phyloP scores from a whole-genome alignment of 2,113 vertebrate genomes.

The Pyrgilauda ruficollis region DNA sequence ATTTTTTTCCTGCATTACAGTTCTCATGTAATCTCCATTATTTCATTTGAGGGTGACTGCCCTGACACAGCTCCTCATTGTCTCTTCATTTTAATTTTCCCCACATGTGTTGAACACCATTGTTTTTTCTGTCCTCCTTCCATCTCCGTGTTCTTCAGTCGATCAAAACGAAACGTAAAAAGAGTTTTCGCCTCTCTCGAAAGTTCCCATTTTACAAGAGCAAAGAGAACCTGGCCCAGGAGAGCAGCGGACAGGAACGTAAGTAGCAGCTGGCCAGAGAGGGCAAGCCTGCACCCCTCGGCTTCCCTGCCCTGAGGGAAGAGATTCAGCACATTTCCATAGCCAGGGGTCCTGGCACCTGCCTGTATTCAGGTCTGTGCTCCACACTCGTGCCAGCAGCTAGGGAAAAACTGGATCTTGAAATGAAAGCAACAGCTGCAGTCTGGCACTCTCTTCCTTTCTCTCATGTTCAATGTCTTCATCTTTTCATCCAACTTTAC shows the following conservation, averaged over 20 bases:
- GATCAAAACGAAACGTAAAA: slow-evolving; percentile 99
- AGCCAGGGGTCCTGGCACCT: neutral
- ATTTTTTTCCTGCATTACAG: slow-evolving; percentile 75
- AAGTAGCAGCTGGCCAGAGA: slow-evolving; percentile 85
- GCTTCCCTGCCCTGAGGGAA: neutral
- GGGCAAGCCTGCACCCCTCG: neutral
- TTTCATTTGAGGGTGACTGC: slow-evolving; percentile 68
- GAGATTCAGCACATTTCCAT: neutral
- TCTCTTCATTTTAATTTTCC: slow-evolving; percentile 78
- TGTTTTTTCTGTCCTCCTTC: slow-evolving; percentile 76
- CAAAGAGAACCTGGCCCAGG: slow-evolving; percentile 99
- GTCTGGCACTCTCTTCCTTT: neutral
- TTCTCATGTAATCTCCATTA: slow-evolving; percentile 75
- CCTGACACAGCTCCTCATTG: slow-evolving; percentile 67
- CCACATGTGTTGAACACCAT: slow-evolving; percentile 75
- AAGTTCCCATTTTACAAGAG: slow-evolving; percentile 99
- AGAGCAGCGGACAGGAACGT: slow-evolving; percentile 95
- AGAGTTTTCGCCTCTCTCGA: slow-evolving; percentile 99
- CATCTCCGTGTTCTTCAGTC: slow-evolving; percentile 87
- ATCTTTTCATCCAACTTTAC: slow-evolving; percentile 48
- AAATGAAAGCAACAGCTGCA: neutral
- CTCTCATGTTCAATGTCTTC: slow-evolving; percentile 29
- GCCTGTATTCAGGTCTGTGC: neutral
- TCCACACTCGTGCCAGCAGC: neutral
- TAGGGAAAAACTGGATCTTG: neutral